phyloP scores from a whole-genome alignment of 2,113 vertebrate genomes.

The Salvelinus fontinalis region DNA sequence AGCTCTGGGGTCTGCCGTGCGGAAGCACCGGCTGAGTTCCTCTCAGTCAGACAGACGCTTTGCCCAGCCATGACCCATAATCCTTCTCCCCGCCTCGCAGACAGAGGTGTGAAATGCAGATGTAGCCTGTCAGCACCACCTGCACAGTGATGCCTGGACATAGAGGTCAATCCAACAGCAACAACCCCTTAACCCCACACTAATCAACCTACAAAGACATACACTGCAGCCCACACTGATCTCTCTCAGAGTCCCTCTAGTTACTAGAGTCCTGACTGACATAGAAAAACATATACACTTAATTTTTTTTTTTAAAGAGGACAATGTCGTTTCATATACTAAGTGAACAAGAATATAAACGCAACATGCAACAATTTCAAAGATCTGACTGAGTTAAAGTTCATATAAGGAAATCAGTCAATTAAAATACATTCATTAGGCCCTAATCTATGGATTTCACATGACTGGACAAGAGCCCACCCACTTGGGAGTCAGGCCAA shows the following conservation, averaged over 20 bases:
- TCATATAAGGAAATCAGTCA: too few species aligned
- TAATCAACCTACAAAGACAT: not conserved
- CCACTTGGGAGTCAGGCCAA: too few species aligned
- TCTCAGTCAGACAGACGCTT: slow-evolving; percentile 20
- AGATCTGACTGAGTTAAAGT: too few species aligned
- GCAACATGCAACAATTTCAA: too few species aligned
- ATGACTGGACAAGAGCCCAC: too few species aligned
- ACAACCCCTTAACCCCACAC: slow-evolving; percentile 11
- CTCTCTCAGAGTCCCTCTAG: not conserved
- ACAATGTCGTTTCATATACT: not conserved
- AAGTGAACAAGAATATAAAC: not conserved
- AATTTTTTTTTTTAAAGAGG: slow-evolving; percentile 3
- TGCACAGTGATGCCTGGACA: not conserved
- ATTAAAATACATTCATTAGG: too few species aligned
- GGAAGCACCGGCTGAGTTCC: slow-evolving; percentile 44
- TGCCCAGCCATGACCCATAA: slow-evolving; percentile 16
- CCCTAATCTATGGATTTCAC: too few species aligned
- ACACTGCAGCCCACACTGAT: not conserved
- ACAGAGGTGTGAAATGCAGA: slow-evolving; percentile 27
- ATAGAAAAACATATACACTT: not conserved
- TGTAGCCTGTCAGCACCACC: slow-evolving; percentile 10
- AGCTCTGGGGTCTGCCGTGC: slow-evolving; percentile 40
- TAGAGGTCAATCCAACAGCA: slow-evolving; percentile 17
- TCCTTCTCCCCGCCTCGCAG: slow-evolving; percentile 21
- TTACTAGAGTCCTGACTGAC: not conserved